Evolutionary conservation across 2,797 vertebrate species (phyloP), one percentile per base, ranked within the genome.

Genomic region (Hippoglossus hippoglossus): DNA sequence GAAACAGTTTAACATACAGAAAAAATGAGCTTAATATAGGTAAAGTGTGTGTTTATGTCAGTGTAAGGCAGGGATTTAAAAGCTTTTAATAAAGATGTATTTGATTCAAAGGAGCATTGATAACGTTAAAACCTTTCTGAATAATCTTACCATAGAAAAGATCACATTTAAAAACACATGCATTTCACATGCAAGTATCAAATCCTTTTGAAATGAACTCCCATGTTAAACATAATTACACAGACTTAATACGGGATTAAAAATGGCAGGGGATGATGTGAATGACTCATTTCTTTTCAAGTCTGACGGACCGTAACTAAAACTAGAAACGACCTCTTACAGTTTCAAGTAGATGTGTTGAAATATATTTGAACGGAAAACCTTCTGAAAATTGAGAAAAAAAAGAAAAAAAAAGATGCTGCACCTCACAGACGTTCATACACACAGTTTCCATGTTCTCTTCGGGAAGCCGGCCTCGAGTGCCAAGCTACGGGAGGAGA

Each of bases 361-460:
- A 28, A 71, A 60, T 15, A 52, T 49, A 50, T 62, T 64, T 67
- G 13, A 50, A 63, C 21, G 44, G 47, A 50, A 46, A 72, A 61
- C 59, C 19, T 52, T 36, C 1, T 15, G 41, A 15, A 19, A 18
- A 13, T 16, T 18, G 5, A 46, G 44, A 24, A 18, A 59, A 49
- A 41, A 19, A 21, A 41, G 54, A 41, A 15, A 26, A 41, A 58
- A 63, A 59, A 49, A 52, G 31, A 47, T 49, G 41, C 25, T 64
- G 22, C 44, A 79, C 52, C 26, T 55, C 26, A 46, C 51, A 56
- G 52, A 64, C 15, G 0, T 59, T 60, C 51, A 7, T 24, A 63
- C 53, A 62, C 44, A 58, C 26, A 77, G 18, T 79, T 81, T 86
- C 67, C 75, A 77, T 77, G 71, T 90, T 88, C 63, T 73, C 69